A percentile compares a stretch with the other conserved stretches of the same genome.
phyloP scores from a whole-genome alignment of 2,888 invertebrate species.

The Halictus ligatus region DNA sequence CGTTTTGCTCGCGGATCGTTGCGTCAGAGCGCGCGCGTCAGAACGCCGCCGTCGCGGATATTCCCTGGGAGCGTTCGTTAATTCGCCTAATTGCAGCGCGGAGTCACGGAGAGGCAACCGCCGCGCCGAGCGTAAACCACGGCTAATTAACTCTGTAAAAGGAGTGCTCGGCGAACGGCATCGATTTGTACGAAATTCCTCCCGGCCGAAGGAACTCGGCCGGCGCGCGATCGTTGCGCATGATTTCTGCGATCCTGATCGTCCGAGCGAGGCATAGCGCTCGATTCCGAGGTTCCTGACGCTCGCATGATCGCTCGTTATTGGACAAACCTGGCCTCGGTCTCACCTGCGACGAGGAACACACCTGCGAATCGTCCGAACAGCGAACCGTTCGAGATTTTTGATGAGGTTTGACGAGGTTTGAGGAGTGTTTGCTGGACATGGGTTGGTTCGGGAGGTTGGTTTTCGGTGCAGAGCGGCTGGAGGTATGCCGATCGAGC shows the following conservation, averaged over 20 bases:
- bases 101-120: slow-evolving; percentile 34
- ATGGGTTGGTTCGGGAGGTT: not conserved
- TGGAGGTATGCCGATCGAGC: no score
- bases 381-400: not conserved
- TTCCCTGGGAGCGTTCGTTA: slow-evolving; percentile 41
- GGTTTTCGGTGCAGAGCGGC: not conserved
- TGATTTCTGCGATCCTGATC: not conserved
- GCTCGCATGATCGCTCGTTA: not conserved
- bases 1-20: slow-evolving; percentile 4
- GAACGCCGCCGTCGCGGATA: slow-evolving; percentile 32
- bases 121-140: slow-evolving; percentile 50
- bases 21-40: slow-evolving; percentile 24
- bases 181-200: slow-evolving; percentile 60
- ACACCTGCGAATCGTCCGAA: not conserved
- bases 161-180: slow-evolving; percentile 49
- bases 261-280: slow-evolving; percentile 29
- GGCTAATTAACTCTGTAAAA: slow-evolving; percentile 59
- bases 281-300: not conserved
- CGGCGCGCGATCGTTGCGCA: slow-evolving; percentile 13
- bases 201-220: slow-evolving; percentile 41
- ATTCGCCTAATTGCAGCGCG: slow-evolving; percentile 54
- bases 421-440: not conserved
- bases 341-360: not conserved
- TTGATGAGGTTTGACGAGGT: not conserved
- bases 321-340: not conserved